Evolutionary conservation across 2,888 invertebrate species (phyloP).

Genomic region (Phragmatobia fuliginosa): DNA sequence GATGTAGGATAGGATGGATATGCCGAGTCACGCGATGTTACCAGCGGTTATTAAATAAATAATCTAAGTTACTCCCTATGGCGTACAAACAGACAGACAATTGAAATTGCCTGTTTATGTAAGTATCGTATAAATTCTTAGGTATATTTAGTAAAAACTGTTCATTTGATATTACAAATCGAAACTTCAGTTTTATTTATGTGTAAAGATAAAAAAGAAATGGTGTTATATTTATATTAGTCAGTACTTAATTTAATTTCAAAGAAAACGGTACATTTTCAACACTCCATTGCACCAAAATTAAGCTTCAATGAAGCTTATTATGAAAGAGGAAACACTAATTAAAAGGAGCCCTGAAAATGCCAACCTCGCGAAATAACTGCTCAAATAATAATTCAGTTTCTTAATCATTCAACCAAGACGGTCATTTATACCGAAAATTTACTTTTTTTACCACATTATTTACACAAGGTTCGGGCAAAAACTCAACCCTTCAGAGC

Average conservation of each 20-base stretch:
- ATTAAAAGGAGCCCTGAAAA: slow-evolving; percentile 19
- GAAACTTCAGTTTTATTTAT: no score
- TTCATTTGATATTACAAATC: no score
- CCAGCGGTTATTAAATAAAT: no score
- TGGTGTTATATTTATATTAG: background rate
- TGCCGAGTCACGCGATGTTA: no score
- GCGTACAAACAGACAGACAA: no score
- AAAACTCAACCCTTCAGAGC: slow-evolving; percentile 44
- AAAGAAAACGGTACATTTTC: background rate
- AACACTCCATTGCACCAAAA: background rate
- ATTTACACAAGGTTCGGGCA: slow-evolving; percentile 40
- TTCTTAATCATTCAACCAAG: slow-evolving; percentile 39
- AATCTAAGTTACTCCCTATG: no score
- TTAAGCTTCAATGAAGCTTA: slow-evolving; percentile 19
- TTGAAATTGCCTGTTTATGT: no score
- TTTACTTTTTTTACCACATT: slow-evolving; percentile 31
- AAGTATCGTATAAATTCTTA: no score
- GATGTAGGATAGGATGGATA: no score
- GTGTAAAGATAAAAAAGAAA: no score
- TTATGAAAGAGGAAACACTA: slow-evolving; percentile 17
- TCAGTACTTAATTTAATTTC: background rate
- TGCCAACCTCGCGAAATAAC: slow-evolving; percentile 22
- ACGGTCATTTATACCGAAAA: slow-evolving; percentile 34
- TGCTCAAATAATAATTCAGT: slow-evolving; percentile 34
- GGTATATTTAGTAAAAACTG: no score